These are phyloP conservation scores for Henricia sp. DNA, from an alignment of 53 echinoderm and acorn worm species.

Conservation along the genomic window DNA sequence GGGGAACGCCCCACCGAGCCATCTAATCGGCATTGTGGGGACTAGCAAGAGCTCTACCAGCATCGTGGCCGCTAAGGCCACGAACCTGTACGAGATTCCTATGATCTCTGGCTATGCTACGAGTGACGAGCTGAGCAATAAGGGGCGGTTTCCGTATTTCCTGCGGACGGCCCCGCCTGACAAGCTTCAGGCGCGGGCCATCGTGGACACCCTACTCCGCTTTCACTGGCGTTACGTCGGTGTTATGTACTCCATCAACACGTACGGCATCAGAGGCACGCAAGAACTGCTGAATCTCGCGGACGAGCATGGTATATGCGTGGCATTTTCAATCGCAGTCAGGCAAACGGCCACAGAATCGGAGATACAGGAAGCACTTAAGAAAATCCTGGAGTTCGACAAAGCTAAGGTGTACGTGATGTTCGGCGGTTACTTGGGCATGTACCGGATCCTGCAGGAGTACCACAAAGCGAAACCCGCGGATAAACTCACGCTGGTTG, in stretches of 20 bases:
- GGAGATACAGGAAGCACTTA: conserved; percentile 18
- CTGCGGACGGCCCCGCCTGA: conserved; percentile 59
- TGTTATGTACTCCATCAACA: conserved; percentile 33
- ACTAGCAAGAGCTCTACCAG: conserved; percentile 42
- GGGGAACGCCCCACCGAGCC: neutral
- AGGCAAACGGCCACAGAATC: conserved; percentile 12
- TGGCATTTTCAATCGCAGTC: conserved; percentile 48
- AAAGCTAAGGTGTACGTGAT: conserved; percentile 45
- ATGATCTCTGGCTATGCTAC: conserved; percentile 38
- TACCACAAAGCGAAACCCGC: conserved; percentile 2
- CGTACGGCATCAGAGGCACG: conserved; percentile 51
- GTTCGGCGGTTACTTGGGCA: conserved; percentile 19
- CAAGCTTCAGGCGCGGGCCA: conserved; percentile 52
- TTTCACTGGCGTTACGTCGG: conserved; percentile 44
- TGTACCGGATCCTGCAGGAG: conserved; percentile 34
- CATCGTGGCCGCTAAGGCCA: conserved; percentile 25
- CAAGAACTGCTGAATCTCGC: conserved; percentile 40
- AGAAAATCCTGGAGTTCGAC: conserved; percentile 1
- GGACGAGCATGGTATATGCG: conserved; percentile 47
- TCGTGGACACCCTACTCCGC: conserved; percentile 25
- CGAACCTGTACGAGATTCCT: conserved; percentile 42
- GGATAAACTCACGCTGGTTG: conserved; percentile 29
- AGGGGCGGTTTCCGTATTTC: conserved; percentile 58
- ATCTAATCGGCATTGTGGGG: conserved; percentile 46
- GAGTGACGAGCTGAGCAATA: conserved; percentile 63